phyloP scores from a whole-genome alignment of 1,140 invertebrate genomes.

The Brachionus sp. region DNA sequence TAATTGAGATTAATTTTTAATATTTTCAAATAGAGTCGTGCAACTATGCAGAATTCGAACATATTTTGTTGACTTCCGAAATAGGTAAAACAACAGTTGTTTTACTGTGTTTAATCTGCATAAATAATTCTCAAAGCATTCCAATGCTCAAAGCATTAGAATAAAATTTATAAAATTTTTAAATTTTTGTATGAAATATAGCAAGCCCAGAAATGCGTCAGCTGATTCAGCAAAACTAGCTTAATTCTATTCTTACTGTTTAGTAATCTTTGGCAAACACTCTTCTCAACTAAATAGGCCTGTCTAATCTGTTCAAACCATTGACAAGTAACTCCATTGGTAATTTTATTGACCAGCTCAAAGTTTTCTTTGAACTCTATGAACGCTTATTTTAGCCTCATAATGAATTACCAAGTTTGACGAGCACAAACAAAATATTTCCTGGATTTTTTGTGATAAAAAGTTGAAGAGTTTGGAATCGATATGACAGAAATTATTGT shows the following conservation, averaged over 20 bases:
- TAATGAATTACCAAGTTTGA: background rate
- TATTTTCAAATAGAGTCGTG: too few relatives aligned
- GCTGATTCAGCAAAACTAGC: background rate
- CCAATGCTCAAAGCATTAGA: too few relatives aligned
- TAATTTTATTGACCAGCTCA: background rate
- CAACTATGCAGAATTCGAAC: too few relatives aligned
- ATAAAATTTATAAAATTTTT: too few relatives aligned
- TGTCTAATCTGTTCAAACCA: background rate
- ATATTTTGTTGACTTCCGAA: too few relatives aligned
- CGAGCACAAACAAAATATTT: background rate
- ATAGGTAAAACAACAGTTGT: too few relatives aligned
- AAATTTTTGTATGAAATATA: too few relatives aligned
- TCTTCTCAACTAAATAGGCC: slow-evolving; percentile 2
- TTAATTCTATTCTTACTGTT: slow-evolving; percentile 11
- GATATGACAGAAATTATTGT: slow-evolving; percentile 11
- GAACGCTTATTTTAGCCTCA: slow-evolving; percentile 20
- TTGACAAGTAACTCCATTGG: background rate
- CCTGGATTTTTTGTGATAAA: slow-evolving; percentile 42
- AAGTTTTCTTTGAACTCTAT: slow-evolving; percentile 21
- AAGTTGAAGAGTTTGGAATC: background rate
- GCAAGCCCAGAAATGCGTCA: slow-evolving; percentile 42
- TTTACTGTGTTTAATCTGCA: too few relatives aligned
- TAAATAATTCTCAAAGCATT: too few relatives aligned
- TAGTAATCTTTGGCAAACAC: background rate
- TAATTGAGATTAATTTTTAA: too few relatives aligned